Evolutionary conservation across 1,140 invertebrate genomes (phyloP).

Genomic region (Leptoteleia sp.): DNA sequence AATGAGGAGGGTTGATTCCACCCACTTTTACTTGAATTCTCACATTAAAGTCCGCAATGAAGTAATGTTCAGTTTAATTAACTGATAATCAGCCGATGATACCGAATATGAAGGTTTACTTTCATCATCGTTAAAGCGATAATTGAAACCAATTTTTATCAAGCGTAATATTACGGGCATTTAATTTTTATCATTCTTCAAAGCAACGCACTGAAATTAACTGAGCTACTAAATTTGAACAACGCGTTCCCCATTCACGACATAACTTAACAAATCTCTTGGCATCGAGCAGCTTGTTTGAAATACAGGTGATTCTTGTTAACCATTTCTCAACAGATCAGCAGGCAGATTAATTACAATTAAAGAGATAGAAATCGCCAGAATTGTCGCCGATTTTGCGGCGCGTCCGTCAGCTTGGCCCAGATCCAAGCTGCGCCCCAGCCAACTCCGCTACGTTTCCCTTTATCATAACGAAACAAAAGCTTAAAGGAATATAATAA

Average conservation of each 20-base stretch:
- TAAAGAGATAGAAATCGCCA: slow-evolving; percentile 31
- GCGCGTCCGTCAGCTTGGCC: slow-evolving; percentile 19
- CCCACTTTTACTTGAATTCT: no score
- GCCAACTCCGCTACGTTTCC: slow-evolving; percentile 17
- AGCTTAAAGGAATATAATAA: slow-evolving; percentile 5
- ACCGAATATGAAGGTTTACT: no score
- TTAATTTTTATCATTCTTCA: no score
- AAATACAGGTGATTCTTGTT: slow-evolving; percentile 36
- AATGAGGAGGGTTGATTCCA: no score
- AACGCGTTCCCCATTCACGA: no score
- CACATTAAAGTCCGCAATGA: no score
- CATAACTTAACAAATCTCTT: slow-evolving; percentile 42
- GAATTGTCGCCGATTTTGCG: slow-evolving; percentile 31
- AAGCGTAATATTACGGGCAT: no score
- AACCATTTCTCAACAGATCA: slow-evolving; percentile 23
- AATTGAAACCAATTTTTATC: no score
- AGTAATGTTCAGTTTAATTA: no score
- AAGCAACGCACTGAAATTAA: background rate
- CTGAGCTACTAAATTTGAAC: slow-evolving; percentile 23
- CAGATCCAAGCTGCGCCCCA: slow-evolving; percentile 5
- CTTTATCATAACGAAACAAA: slow-evolving; percentile 17
- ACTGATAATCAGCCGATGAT: no score
- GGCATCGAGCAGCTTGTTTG: slow-evolving; percentile 26
- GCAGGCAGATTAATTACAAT: slow-evolving; percentile 30
- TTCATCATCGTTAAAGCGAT: no score